phyloP scores from a whole-genome alignment of 2,113 vertebrate species.

The Orcinus orca region DNA sequence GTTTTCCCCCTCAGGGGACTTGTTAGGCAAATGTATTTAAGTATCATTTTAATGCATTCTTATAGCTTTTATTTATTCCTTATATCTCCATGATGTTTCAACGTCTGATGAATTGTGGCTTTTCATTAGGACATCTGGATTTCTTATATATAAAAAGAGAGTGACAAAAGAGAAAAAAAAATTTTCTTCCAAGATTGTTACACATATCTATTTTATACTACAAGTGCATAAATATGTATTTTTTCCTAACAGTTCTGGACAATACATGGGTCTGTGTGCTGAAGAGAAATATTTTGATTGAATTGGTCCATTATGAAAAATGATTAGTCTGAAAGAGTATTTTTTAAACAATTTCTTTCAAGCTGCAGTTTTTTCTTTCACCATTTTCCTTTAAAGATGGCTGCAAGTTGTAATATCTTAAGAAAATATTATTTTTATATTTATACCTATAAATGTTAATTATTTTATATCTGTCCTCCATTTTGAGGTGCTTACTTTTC shows the following conservation, averaged over 20 bases:
- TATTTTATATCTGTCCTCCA: neutral
- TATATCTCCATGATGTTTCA: neutral
- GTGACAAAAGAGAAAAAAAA: neutral
- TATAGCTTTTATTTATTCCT: neutral
- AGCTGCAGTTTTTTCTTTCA: neutral
- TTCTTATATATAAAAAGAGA: neutral
- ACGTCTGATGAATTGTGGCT: slow-evolving; percentile 31
- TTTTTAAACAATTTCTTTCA: slow-evolving; percentile 51
- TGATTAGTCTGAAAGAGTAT: neutral
- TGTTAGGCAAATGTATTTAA: slow-evolving; percentile 57
- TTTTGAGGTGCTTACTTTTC: neutral
- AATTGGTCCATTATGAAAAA: slow-evolving; percentile 54
- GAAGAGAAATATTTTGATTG: slow-evolving; percentile 59
- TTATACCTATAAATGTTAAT: neutral
- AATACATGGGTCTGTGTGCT: neutral
- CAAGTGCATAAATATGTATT: slow-evolving; percentile 39
- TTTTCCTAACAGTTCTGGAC: slow-evolving; percentile 3
- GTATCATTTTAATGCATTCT: slow-evolving; percentile 49
- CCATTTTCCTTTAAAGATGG: slow-evolving; percentile 27
- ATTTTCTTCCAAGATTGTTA: neutral
- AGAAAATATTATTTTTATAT: neutral
- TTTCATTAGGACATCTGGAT: neutral
- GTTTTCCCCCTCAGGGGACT: neutral
- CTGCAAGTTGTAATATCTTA: neutral
- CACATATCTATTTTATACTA: slow-evolving; percentile 45